Percentiles rank a stretch among this genome's conserved stretches.
Evolutionary conservation across 2,888 invertebrate genomes (phyloP).

Genomic region (Tiphia femorata): DNA sequence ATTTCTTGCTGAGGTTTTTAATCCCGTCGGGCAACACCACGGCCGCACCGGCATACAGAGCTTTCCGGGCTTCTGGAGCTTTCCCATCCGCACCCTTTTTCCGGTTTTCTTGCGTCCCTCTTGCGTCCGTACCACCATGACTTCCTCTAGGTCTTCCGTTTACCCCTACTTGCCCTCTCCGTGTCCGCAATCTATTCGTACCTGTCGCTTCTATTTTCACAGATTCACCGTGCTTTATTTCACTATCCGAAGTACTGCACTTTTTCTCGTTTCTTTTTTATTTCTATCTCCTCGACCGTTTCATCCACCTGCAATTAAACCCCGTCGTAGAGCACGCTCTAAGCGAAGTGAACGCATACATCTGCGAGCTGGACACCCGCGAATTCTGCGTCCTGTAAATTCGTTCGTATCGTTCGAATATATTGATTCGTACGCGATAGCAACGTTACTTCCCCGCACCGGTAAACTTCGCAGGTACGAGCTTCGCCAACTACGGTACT

Average conservation of each 20-base stretch:
- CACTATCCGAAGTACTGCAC: not conserved
- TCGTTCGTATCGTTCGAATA: too few relatives aligned
- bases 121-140: not conserved
- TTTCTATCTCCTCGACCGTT: not conserved
- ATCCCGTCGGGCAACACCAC: constrained; percentile 57
- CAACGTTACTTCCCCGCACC: too few relatives aligned
- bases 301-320: too few relatives aligned
- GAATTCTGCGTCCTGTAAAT: too few relatives aligned
- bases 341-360: too few relatives aligned
- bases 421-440: too few relatives aligned
- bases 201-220: too few relatives aligned
- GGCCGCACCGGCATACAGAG: constrained; percentile 38
- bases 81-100: constrained; percentile 15
- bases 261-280: not conserved
- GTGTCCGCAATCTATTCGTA: not conserved
- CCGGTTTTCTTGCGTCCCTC: constrained; percentile 1
- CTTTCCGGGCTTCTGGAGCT: constrained; percentile 29
- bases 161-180: not conserved
- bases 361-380: too few relatives aligned
- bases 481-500: too few relatives aligned
- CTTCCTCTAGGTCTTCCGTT: not conserved
- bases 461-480: too few relatives aligned
- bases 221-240: not conserved
- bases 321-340: too few relatives aligned
- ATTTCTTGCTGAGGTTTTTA: constrained; percentile 62